Conservation (phyloP, 2,888 invertebrate species). For the Drosophila ezoana region DNA sequence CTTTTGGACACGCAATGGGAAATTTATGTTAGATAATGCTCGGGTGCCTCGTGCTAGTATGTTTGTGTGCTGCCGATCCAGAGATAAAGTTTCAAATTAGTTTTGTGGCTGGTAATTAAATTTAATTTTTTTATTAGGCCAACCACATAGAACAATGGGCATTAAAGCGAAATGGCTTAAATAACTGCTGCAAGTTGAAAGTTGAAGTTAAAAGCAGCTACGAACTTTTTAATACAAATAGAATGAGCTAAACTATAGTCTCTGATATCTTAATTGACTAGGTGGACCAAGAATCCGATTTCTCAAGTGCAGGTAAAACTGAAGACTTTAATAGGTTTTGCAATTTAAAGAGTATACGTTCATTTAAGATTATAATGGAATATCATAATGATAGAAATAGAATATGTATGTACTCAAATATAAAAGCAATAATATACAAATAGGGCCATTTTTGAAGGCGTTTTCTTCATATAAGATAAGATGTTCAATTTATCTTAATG, state of each 20-base stretch:
- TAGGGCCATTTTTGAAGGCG: too few species aligned
- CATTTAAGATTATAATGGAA: too few species aligned
- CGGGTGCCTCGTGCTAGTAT: constrained; percentile 25
- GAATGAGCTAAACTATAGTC: not conserved
- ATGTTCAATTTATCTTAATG: constrained; percentile 1
- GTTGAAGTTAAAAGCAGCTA: not conserved
- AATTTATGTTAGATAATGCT: constrained; percentile 79
- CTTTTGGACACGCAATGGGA: constrained; percentile 75
- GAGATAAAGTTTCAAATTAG: constrained; percentile 77
- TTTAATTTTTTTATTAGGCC: constrained; percentile 75
- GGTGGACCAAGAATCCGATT: too few species aligned
- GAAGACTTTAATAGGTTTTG: too few species aligned
- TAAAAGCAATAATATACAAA: not conserved
- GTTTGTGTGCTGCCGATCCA: constrained; percentile 53
- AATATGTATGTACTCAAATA: not conserved
- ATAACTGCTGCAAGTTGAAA: constrained; percentile 27
- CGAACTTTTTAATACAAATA: not conserved
- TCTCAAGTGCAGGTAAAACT: too few species aligned
- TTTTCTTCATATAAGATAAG: too few species aligned
- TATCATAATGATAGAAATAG: too few species aligned
- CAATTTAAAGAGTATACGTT: too few species aligned
- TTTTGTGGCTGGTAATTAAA: constrained; percentile 78
- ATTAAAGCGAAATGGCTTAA: constrained; percentile 27
- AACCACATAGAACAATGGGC: constrained; percentile 51
- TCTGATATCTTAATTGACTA: too few species aligned